These are phyloP conservation scores for Leptodactylus fuscus DNA, from an alignment of 2,113 vertebrate species.

Conservation along the genomic window DNA sequence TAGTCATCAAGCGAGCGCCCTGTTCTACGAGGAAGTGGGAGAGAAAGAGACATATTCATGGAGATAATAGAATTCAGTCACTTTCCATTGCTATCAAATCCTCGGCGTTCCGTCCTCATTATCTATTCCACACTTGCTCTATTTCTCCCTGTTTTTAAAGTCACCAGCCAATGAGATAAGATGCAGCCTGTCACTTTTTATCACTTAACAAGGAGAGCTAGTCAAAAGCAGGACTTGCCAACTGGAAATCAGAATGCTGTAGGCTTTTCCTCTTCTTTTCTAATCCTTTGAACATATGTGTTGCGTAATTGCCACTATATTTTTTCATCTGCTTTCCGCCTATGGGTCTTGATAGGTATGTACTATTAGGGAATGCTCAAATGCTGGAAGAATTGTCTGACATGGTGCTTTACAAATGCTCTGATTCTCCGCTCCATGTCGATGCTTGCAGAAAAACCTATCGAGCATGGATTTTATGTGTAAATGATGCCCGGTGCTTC, in stretches of 20 bases:
- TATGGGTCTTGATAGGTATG: slow-evolving; percentile 26
- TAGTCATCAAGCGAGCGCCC: slow-evolving; percentile 10
- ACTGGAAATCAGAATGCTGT: slow-evolving; percentile 47
- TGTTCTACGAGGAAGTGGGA: not conserved
- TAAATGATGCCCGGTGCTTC: not conserved
- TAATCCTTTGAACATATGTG: slow-evolving; percentile 55
- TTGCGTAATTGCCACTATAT: slow-evolving; percentile 44
- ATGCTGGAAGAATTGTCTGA: slow-evolving; percentile 8
- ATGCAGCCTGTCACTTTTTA: slow-evolving; percentile 58
- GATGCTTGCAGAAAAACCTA: not conserved
- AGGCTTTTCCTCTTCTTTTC: slow-evolving; percentile 40
- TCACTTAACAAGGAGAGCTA: slow-evolving; percentile 51
- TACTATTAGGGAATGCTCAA: slow-evolving; percentile 13
- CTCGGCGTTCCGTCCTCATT: slow-evolving; percentile 49
- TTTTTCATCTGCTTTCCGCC: slow-evolving; percentile 45
- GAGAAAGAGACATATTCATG: slow-evolving; percentile 40
- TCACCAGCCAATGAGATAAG: slow-evolving; percentile 57
- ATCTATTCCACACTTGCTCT: slow-evolving; percentile 52
- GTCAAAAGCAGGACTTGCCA: slow-evolving; percentile 46
- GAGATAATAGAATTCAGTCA: slow-evolving; percentile 57
- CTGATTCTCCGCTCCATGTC: not conserved
- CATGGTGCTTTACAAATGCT: not conserved
- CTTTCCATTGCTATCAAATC: slow-evolving; percentile 50
- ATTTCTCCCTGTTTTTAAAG: slow-evolving; percentile 54
- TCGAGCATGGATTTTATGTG: not conserved